phyloP scores from a whole-genome alignment of 2,797 vertebrate genomes.

The Staurois parvus region DNA sequence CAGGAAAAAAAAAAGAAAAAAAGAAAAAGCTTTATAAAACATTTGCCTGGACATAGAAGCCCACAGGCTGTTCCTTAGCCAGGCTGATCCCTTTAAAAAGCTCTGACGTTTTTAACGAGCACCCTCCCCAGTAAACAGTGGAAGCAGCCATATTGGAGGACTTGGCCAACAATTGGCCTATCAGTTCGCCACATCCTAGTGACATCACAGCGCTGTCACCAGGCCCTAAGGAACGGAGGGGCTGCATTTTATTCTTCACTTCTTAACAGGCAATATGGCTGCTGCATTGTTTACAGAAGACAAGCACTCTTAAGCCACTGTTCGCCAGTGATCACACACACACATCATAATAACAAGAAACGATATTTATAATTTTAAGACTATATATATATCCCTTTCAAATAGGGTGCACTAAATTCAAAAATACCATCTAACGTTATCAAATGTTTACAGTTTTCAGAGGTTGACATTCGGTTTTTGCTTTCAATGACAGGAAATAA shows the following conservation, averaged over 20 bases:
- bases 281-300: background rate
- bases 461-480: constrained; percentile 65
- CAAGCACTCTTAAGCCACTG: constrained; percentile 20
- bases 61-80: constrained; percentile 55
- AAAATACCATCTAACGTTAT: constrained; percentile 66
- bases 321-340: constrained; percentile 49
- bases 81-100: constrained; percentile 70
- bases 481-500: constrained; percentile 64
- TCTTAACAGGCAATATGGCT: background rate
- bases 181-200: background rate
- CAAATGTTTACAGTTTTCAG: constrained; percentile 68
- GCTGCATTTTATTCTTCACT: background rate
- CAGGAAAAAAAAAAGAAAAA: constrained; percentile 63
- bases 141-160: background rate
- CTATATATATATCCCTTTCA: constrained; percentile 61
- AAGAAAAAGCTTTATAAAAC: constrained; percentile 66
- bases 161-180: background rate
- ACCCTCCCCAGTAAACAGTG: background rate
- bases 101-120: constrained; percentile 17
- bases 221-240: too few species aligned
- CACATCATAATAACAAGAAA: constrained; percentile 65
- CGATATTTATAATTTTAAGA: constrained; percentile 64
- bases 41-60: constrained; percentile 63
- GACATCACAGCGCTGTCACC: background rate
- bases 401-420: constrained; percentile 59